These are phyloP conservation scores for Pseudolaguvia tuberculata DNA, from an alignment of 2,113 vertebrate genomes.

Conservation along the genomic window DNA sequence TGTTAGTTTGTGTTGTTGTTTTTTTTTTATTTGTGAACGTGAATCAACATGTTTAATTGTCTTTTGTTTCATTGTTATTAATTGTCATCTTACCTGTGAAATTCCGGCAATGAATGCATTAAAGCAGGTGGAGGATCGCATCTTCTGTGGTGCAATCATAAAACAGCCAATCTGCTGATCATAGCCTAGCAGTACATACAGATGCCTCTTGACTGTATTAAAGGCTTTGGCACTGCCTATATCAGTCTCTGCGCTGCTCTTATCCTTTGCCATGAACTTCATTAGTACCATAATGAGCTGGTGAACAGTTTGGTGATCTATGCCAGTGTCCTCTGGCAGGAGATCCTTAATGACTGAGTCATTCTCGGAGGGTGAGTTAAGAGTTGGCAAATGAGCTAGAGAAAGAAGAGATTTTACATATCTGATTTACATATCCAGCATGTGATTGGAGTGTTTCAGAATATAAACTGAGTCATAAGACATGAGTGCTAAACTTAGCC, in stretches of 20 bases:
- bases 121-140: slow-evolving; percentile 95
- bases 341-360: slow-evolving; percentile 86
- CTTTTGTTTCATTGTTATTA: too few species aligned
- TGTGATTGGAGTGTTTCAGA: slow-evolving; percentile 24
- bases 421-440: slow-evolving; percentile 44
- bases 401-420: slow-evolving; percentile 54
- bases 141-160: slow-evolving; percentile 98
- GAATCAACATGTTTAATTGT: neutral
- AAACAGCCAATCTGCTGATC: slow-evolving; percentile 98
- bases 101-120: slow-evolving; percentile 98
- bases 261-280: slow-evolving; percentile 98
- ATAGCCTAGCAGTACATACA: slow-evolving; percentile 90
- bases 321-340: slow-evolving; percentile 90
- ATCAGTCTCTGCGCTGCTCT: slow-evolving; percentile 90
- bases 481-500: slow-evolving; percentile 28
- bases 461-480: slow-evolving; percentile 25
- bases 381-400: slow-evolving; percentile 65
- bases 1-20: neutral
- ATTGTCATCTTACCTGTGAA: slow-evolving; percentile 75
- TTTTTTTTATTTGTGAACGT: neutral
- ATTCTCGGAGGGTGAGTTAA: slow-evolving; percentile 84
- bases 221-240: slow-evolving; percentile 97
- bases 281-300: slow-evolving; percentile 96
- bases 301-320: slow-evolving; percentile 97
- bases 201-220: slow-evolving; percentile 93